A percentile compares a stretch with the other conserved stretches of the same genome.
Conservation (phyloP, 2,888 invertebrate species). For the Cheilosia impressa region DNA sequence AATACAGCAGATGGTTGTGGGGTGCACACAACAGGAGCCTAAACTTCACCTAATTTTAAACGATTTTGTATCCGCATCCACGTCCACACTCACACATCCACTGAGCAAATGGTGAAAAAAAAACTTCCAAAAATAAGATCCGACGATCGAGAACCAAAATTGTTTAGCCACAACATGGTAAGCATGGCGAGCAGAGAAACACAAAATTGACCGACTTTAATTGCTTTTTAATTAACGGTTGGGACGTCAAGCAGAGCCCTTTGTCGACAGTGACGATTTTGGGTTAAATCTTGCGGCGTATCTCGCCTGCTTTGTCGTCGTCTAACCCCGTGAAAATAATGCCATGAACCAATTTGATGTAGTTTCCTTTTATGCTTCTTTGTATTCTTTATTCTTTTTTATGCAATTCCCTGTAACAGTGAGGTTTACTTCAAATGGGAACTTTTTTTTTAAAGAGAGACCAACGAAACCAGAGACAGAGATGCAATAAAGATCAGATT, state of each 20-base stretch:
- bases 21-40: conserved; percentile 39
- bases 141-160: conserved; percentile 16
- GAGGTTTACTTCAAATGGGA: conserved; percentile 30
- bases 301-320: conserved; percentile 19
- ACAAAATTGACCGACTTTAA: conserved; percentile 62
- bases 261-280: conserved; percentile 51
- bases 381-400: conserved; percentile 26
- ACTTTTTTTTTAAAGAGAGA: conserved; percentile 49
- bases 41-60: conserved; percentile 59
- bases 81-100: background rate
- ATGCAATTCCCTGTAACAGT: conserved; percentile 29
- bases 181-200: conserved; percentile 19
- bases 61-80: conserved; percentile 20
- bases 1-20: conserved; percentile 18
- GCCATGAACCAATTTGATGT: conserved; percentile 30
- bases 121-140: conserved; percentile 28
- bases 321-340: conserved; percentile 26
- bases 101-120: conserved; percentile 27
- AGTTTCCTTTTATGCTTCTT: conserved; percentile 18
- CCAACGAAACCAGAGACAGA: conserved; percentile 34
- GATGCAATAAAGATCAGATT: conserved; percentile 64
- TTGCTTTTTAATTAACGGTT: conserved; percentile 71
- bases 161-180: conserved; percentile 29
- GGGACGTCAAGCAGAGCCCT: conserved; percentile 56
- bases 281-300: conserved; percentile 35